Evolutionary conservation across 2,888 invertebrate species (phyloP).

Genomic region (Nemapogon koenigi): DNA sequence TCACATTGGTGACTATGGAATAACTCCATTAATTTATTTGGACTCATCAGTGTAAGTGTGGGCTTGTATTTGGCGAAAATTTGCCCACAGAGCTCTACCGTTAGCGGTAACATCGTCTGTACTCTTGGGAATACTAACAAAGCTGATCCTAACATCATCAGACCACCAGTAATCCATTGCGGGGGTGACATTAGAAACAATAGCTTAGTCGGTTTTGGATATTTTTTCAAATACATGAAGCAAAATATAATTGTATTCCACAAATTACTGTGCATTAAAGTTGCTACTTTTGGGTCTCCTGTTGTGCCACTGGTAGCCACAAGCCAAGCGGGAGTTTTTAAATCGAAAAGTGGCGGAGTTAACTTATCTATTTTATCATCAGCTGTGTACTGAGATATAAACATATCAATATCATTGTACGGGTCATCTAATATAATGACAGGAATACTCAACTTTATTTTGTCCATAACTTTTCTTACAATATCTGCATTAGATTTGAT

Average conservation of each 20-base stretch:
- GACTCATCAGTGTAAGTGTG: background rate
- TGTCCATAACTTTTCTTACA: no score
- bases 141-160: background rate
- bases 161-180: background rate
- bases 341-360: background rate
- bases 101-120: background rate
- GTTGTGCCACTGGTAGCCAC: conserved; percentile 5
- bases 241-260: background rate
- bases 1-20: background rate
- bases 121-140: background rate
- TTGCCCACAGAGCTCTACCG: background rate
- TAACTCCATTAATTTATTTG: background rate
- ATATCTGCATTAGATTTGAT: no score
- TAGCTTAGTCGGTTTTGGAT: background rate
- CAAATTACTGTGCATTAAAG: background rate
- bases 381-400: background rate
- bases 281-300: background rate
- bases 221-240: background rate
- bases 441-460: no score
- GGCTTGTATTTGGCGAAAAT: background rate
- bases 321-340: background rate
- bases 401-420: background rate
- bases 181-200: conserved; percentile 1
- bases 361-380: background rate
- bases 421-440: conserved; percentile 2